These are phyloP conservation scores for Cinclus cinclus DNA, from an alignment of 2,113 vertebrate genomes.

Conservation along the genomic window DNA sequence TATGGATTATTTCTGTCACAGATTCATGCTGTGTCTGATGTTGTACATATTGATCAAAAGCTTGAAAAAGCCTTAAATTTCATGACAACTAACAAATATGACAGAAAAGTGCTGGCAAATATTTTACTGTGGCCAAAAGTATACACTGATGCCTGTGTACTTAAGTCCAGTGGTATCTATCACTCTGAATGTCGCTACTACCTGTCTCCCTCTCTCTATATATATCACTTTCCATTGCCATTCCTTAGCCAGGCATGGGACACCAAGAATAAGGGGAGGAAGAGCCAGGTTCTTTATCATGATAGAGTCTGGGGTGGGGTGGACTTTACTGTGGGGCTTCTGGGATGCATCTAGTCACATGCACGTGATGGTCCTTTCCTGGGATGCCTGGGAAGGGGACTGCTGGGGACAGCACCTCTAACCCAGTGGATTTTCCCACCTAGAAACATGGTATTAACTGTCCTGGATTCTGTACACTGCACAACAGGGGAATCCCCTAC, in stretches of 20 bases:
- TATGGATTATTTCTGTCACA: not conserved
- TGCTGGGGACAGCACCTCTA: not conserved
- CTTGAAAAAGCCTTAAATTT: fast-evolving
- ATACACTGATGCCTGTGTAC: not conserved
- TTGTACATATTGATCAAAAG: not conserved
- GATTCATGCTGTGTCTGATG: not conserved
- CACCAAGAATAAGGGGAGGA: not conserved
- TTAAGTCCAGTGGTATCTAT: not conserved
- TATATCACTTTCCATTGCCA: not conserved
- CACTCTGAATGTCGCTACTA: not conserved
- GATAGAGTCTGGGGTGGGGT: not conserved
- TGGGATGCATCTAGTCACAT: not conserved
- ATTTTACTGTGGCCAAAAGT: not conserved
- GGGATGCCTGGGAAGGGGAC: fast-evolving
- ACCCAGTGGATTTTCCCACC: not conserved
- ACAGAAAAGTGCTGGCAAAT: not conserved
- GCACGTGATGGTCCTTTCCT: not conserved
- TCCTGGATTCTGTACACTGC: not conserved
- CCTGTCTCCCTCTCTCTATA: not conserved
- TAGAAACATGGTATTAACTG: not conserved
- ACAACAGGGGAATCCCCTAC: not conserved
- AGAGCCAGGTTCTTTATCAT: not conserved
- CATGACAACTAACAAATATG: not conserved
- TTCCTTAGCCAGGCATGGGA: not conserved
- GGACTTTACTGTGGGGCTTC: not conserved